Percentiles rank a stretch among this genome's conserved stretches.
These are phyloP conservation scores for Leptobrachium ailaonicum DNA, from an alignment of 2,113 vertebrate species.

Conservation along the genomic window DNA sequence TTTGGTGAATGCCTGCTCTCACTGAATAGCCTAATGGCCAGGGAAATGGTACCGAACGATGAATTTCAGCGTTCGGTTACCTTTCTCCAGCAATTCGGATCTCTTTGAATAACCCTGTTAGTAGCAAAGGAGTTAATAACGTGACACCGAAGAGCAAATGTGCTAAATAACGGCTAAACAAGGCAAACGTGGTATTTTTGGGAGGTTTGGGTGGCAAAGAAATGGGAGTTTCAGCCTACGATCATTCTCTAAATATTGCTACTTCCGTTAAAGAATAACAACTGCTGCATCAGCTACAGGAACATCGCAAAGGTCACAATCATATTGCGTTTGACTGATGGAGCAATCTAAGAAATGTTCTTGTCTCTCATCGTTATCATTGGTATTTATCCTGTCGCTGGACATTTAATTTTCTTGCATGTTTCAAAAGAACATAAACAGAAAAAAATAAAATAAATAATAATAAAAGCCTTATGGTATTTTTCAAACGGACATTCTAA, in stretches of 20 bases:
- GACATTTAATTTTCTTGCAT: background rate
- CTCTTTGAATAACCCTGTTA: too few species aligned
- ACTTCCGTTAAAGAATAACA: background rate
- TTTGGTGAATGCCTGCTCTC: too few species aligned
- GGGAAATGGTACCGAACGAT: too few species aligned
- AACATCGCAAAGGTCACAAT: conserved; percentile 4
- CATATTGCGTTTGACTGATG: background rate
- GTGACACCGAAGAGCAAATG: too few species aligned
- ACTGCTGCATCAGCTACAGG: background rate
- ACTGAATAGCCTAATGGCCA: too few species aligned
- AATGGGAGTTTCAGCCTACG: too few species aligned
- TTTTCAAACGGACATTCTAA: background rate
- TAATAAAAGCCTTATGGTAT: background rate
- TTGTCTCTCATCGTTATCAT: background rate
- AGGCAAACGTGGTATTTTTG: too few species aligned
- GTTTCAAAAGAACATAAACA: background rate
- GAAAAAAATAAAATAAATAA: background rate
- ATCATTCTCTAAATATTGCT: background rate
- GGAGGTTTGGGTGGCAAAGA: too few species aligned
- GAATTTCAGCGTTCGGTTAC: too few species aligned
- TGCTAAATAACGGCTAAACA: too few species aligned
- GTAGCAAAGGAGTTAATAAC: too few species aligned
- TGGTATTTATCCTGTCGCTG: background rate
- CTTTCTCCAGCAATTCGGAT: too few species aligned
- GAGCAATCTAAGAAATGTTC: background rate